phyloP scores from a whole-genome alignment of 2,113 vertebrate species.

The Montifringilla adamsi region DNA sequence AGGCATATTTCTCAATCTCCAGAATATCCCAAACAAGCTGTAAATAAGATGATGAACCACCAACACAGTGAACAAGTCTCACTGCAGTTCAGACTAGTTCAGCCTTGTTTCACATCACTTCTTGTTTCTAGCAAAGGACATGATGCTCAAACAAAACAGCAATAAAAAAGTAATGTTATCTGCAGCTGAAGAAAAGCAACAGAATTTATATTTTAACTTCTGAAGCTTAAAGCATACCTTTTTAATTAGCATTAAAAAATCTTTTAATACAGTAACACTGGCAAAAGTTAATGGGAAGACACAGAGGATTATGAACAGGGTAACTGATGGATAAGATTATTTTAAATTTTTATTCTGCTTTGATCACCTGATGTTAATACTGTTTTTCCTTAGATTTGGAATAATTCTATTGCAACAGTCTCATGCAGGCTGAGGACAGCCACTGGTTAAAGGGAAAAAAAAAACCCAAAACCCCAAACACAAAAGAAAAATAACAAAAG shows the following conservation, averaged over 20 bases:
- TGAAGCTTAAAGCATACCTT: constrained; percentile 78
- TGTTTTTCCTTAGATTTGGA: constrained; percentile 74
- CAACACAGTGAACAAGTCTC: constrained; percentile 55
- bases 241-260: constrained; percentile 74
- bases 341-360: constrained; percentile 16
- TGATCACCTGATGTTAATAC: constrained; percentile 79
- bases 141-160: constrained; percentile 71
- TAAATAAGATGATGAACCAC: constrained; percentile 64
- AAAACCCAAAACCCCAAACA: neutral
- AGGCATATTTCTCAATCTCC: constrained; percentile 63
- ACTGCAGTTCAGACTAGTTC: constrained; percentile 69
- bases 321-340: constrained; percentile 62
- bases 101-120: constrained; percentile 69
- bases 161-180: constrained; percentile 70
- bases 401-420: constrained; percentile 75
- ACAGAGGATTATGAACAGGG: constrained; percentile 68
- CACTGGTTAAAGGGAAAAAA: constrained; percentile 29
- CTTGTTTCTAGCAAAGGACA: constrained; percentile 71
- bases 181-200: constrained; percentile 73
- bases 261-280: constrained; percentile 77
- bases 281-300: constrained; percentile 78
- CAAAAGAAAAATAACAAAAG: neutral
- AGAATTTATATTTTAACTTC: constrained; percentile 71
- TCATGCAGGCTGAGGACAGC: constrained; percentile 77
- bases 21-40: constrained; percentile 64